These are phyloP conservation scores for Coilia nasus DNA, from an alignment of 2,797 vertebrate species.

Conservation along the genomic window DNA sequence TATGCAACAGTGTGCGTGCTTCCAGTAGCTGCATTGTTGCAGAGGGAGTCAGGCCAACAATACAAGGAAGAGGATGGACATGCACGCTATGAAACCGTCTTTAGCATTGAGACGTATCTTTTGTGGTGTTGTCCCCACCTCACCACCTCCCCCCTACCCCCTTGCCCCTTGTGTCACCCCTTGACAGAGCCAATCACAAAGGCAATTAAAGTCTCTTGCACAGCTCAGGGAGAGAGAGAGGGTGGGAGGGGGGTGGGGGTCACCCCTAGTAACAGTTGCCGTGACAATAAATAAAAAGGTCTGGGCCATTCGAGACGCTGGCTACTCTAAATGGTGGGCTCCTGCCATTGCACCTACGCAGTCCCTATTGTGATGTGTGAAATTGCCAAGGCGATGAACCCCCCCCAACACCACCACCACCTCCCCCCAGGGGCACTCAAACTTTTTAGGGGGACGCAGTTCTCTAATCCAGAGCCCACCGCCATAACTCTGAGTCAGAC, in stretches of 20 bases:
- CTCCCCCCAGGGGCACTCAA: background rate
- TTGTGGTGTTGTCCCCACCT: background rate
- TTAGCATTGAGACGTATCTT: slow-evolving; percentile 28
- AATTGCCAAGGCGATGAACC: slow-evolving; percentile 25
- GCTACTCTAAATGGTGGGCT: slow-evolving; percentile 36
- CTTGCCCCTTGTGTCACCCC: slow-evolving; percentile 64
- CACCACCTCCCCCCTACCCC: slow-evolving; percentile 18
- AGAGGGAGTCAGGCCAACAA: background rate
- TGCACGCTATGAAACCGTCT: slow-evolving; percentile 12
- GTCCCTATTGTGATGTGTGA: slow-evolving; percentile 43
- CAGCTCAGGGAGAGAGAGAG: slow-evolving; percentile 49
- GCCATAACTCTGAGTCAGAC: slow-evolving; percentile 5
- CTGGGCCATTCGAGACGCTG: slow-evolving; percentile 50
- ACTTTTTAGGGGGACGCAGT: background rate
- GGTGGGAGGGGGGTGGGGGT: slow-evolving; percentile 44
- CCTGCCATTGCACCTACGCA: slow-evolving; percentile 23
- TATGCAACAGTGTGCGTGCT: background rate
- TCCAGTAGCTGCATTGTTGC: background rate
- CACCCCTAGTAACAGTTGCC: slow-evolving; percentile 71
- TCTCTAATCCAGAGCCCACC: background rate
- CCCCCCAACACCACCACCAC: no score
- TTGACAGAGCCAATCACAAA: slow-evolving; percentile 64
- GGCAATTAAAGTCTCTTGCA: slow-evolving; percentile 69
- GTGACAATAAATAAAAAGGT: slow-evolving; percentile 67
- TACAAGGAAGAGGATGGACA: background rate